Base-by-base conservation (phyloP, 2,797 vertebrate genomes). In the Urocyon cinereoargenteus region DNA sequence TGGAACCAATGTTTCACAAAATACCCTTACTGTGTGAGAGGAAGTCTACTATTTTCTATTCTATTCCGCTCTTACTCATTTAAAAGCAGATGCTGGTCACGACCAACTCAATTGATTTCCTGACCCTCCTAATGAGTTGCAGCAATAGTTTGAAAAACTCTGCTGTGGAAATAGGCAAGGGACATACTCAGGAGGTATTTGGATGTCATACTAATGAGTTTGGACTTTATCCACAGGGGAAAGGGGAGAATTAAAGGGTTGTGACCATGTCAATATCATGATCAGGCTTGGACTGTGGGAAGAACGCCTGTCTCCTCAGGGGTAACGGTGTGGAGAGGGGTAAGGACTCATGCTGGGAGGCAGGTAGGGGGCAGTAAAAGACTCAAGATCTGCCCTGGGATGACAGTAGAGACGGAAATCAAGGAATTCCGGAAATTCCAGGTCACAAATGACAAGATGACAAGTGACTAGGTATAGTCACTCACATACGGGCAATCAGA, bases 91-190 rank as follows among this genome's bases (percentile, higher is more conserved):
- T 83, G 55, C 18, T 92, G 22, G 4, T 90, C 68, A 94, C 0
- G 4, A 79, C 24, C 61, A 61, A 86, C 77, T 79, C 82, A 90
- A 92, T 92, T 81, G 82, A 94, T 96, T 92, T 90, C n/a, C 31
- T 92, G 68, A 89, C 55, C 34, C 8, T 83, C 53, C 49, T 78
- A 96, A 92, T 83, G 55, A 90, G 26, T 96, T 86, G 19, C 24
- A 92, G 72, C 22, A 55, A 77, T 86, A 62, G 26, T 45, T 57
- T 68, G 45, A 90, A 86, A 79, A 96, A 22, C 28, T 68, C 19
- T 79, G 18, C 68, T 73, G 1, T 72, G 72, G n/a, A 66, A 91
- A 87, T 77, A 82, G 19, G 15, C 26, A 62, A 89, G 15, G 6
- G 7, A 36, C 24, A 77, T 91, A 68, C 53, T 85, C 55, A 75